Percentiles rank a stretch among this genome's conserved stretches.
phyloP scores from a whole-genome alignment of 2,797 vertebrate genomes.

The Amblyopsis hoosieri region DNA sequence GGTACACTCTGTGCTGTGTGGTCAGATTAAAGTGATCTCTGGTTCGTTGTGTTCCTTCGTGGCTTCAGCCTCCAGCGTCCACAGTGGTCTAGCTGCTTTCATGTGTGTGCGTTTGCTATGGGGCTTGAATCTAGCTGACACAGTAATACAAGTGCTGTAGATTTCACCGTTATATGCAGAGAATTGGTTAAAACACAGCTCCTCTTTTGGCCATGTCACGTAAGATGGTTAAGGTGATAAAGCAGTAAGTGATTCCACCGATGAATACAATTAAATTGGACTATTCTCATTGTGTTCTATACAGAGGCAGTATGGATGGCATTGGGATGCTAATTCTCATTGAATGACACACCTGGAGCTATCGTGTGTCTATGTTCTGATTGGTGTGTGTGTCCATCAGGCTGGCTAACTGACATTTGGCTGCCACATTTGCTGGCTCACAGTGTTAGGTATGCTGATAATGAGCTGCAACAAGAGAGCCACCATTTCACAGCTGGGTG shows the following conservation, averaged over 20 bases:
- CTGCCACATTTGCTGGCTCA: slow-evolving; percentile 53
- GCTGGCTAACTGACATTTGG: slow-evolving; percentile 51
- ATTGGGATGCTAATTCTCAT: slow-evolving; percentile 50
- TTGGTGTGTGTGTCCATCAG: slow-evolving; percentile 54
- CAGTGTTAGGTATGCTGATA: slow-evolving; percentile 68
- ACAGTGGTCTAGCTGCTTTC: background rate
- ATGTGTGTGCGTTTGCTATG: background rate
- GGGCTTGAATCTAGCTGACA: background rate
- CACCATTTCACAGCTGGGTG: slow-evolving; percentile 71
- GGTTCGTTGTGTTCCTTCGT: background rate
- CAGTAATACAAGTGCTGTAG: no score
- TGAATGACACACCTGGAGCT: slow-evolving; percentile 33
- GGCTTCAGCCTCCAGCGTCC: background rate
- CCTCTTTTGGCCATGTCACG: no score
- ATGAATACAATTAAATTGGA: no score
- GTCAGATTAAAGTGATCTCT: background rate
- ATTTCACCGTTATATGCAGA: background rate
- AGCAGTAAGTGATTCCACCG: no score
- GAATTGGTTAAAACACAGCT: background rate
- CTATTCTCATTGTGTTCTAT: background rate
- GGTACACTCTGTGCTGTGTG: background rate
- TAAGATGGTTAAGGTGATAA: no score
- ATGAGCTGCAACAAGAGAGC: slow-evolving; percentile 57
- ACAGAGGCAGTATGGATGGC: slow-evolving; percentile 5
- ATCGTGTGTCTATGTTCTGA: slow-evolving; percentile 37